phyloP scores from a whole-genome alignment of 37 sponge, comb jelly and placozoan genomes.

The Ianthella basta region DNA sequence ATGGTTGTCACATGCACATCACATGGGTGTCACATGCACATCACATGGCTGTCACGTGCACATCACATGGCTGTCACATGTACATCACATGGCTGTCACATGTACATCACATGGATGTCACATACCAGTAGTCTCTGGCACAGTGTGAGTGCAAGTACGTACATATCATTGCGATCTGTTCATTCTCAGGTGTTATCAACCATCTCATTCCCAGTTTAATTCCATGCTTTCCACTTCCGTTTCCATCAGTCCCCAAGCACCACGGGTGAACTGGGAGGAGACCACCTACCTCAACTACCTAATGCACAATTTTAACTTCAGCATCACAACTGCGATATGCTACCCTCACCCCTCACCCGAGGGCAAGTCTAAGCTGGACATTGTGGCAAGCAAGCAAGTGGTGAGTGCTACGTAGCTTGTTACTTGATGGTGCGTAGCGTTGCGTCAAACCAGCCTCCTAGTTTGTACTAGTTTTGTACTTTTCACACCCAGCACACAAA shows the following conservation, averaged over 20 bases:
- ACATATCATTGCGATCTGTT: too few species aligned
- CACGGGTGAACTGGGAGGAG: conserved; percentile 24
- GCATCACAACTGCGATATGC: neutral
- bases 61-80: neutral
- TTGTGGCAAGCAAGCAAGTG: neutral
- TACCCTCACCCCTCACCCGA: neutral
- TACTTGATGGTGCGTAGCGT: neutral
- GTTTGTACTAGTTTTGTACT: too few species aligned
- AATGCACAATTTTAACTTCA: conserved; percentile 14
- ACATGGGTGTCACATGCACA: neutral
- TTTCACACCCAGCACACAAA: too few species aligned
- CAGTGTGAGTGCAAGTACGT: conserved; percentile 1
- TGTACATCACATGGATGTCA: neutral
- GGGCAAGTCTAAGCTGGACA: neutral
- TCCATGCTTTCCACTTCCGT: neutral
- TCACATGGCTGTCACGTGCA: too few species aligned
- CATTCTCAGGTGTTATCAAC: too few species aligned
- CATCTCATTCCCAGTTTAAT: neutral
- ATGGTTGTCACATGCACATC: neutral
- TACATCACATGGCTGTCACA: neutral
- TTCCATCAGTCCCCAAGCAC: neutral
- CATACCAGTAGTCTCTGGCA: neutral
- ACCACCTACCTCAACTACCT: conserved; percentile 8
- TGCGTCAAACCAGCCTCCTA: too few species aligned
- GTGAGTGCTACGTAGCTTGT: neutral